Evolutionary conservation across 2,888 invertebrate species (phyloP).

Genomic region (Empis stercorea): DNA sequence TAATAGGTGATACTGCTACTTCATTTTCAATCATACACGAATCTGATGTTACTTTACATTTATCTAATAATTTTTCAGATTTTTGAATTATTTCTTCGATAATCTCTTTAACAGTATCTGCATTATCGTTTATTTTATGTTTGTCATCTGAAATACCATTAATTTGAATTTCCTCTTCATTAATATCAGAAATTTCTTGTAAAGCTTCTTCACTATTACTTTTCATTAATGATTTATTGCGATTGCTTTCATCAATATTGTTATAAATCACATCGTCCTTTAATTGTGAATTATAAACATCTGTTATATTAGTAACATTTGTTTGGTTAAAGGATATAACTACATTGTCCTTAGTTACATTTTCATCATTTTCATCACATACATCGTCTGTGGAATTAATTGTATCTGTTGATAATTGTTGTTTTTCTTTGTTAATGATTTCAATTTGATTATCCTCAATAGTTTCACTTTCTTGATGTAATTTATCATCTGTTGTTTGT

Average conservation of each 20-base stretch:
- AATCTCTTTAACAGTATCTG: conserved; percentile 39
- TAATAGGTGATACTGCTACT: conserved; percentile 31
- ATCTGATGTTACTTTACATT: conserved; percentile 32
- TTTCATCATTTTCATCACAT: conserved; percentile 14
- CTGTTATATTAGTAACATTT: conserved; percentile 32
- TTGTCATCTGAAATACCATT: conserved; percentile 26
- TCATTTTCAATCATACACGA: conserved; percentile 23
- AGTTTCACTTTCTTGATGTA: conserved; percentile 15
- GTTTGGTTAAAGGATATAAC: conserved; percentile 17
- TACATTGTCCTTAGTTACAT: conserved; percentile 2
- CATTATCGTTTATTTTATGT: conserved; percentile 19
- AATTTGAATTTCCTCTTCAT: conserved; percentile 34
- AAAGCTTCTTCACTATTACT: conserved; percentile 16
- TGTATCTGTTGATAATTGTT: background rate
- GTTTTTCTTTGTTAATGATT: conserved; percentile 11
- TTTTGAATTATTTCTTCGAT: conserved; percentile 40
- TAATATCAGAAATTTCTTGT: conserved; percentile 29
- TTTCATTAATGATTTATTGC: conserved; percentile 10
- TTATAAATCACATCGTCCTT: conserved; percentile 30
- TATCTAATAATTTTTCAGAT: conserved; percentile 40
- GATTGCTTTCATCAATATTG: conserved; percentile 14
- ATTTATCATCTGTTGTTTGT: conserved; percentile 11
- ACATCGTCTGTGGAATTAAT: conserved; percentile 12
- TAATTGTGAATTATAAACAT: conserved; percentile 36
- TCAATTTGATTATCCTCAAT: conserved; percentile 17